Percentiles rank a stretch among this genome's conserved stretches.
These are phyloP conservation scores for Vollenhovia emeryi DNA, from an alignment of 1,140 invertebrate species.

Conservation along the genomic window DNA sequence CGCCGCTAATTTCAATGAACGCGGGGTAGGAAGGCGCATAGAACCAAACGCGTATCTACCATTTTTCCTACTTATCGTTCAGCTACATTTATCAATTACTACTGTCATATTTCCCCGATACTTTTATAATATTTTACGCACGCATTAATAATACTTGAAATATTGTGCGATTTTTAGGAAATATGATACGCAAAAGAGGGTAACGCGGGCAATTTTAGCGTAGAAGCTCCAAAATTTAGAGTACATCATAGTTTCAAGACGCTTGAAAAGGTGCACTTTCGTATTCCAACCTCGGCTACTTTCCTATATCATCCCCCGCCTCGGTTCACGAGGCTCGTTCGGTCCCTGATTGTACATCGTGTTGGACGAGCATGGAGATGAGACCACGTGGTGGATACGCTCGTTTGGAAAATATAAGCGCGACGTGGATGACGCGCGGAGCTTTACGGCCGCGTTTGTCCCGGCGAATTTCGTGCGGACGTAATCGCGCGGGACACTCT, in stretches of 20 bases:
- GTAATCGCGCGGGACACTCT: conserved; percentile 38
- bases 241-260: background rate
- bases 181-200: background rate
- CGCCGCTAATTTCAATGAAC: background rate
- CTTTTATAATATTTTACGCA: background rate
- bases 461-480: conserved; percentile 7
- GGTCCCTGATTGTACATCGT: conserved; percentile 9
- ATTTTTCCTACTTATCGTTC: too few relatives aligned
- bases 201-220: background rate
- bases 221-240: background rate
- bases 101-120: background rate
- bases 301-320: background rate
- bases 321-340: conserved; percentile 3
- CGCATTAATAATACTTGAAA: background rate
- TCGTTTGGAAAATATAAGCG: conserved; percentile 39
- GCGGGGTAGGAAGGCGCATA: background rate
- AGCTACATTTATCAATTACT: background rate
- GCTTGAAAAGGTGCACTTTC: background rate
- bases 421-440: conserved; percentile 7
- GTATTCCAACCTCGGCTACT: background rate
- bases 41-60: background rate
- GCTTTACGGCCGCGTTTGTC: conserved; percentile 49
- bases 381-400: conserved; percentile 6
- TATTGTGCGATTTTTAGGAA: background rate
- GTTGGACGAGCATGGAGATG: conserved; percentile 7